Conservation (phyloP, 2,888 invertebrate species). For the Petrophora chlorosata region DNA sequence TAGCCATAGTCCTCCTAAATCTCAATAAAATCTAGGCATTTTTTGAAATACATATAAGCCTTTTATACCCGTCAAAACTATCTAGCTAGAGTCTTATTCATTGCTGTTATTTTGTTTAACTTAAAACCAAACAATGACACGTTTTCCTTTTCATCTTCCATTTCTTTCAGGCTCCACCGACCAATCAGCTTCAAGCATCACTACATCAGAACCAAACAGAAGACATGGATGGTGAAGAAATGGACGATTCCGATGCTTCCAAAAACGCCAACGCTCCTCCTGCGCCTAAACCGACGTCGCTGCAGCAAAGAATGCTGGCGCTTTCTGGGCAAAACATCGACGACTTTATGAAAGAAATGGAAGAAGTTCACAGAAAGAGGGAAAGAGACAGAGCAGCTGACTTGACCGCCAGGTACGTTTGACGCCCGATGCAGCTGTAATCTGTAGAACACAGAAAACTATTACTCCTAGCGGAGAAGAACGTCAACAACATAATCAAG, state of each 20-base stretch:
- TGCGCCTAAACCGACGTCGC: constrained; percentile 88
- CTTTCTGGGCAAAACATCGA: constrained; percentile 96
- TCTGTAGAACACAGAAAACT: no score
- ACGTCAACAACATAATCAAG: no score
- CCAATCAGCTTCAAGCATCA: constrained; percentile 3
- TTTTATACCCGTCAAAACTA: no score
- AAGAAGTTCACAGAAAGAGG: constrained; percentile 91
- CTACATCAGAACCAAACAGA: constrained; percentile 34
- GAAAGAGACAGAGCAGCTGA: constrained; percentile 87
- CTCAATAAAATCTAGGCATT: no score
- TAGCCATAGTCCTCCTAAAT: no score
- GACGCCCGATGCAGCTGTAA: no score
- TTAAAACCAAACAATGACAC: no score
- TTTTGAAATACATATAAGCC: no score
- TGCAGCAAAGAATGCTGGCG: constrained; percentile 94
- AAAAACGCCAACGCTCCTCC: constrained; percentile 85
- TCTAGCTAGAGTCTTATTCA: no score
- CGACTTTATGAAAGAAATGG: constrained; percentile 96
- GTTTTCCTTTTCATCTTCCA: not conserved
- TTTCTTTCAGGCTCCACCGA: constrained; percentile 24
- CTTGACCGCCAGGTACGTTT: constrained; percentile 77
- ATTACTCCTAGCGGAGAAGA: no score
- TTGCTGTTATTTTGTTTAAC: no score
- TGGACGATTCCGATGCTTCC: constrained; percentile 50
- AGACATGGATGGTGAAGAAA: constrained; percentile 58